Percentiles rank a stretch among this genome's conserved stretches.
Conservation (phyloP, 2,797 vertebrate genomes). For the Hybognathus amarus region DNA sequence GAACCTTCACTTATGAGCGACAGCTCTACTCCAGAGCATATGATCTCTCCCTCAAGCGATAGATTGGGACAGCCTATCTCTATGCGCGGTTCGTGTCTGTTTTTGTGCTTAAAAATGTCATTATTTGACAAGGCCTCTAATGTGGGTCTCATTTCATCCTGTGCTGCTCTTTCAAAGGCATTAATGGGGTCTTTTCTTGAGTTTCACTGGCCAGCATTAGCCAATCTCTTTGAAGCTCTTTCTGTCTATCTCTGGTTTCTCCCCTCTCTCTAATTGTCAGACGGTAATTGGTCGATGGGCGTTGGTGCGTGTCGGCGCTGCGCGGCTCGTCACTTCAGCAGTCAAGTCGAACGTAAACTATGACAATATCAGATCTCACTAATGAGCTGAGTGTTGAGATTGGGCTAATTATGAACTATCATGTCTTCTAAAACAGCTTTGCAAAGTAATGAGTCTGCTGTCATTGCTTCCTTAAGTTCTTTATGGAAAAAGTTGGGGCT, state of each 20-base stretch:
- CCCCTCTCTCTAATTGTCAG: constrained; percentile 45
- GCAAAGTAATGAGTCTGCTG: constrained; percentile 19
- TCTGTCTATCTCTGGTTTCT: constrained; percentile 1
- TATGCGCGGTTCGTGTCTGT: constrained; percentile 1
- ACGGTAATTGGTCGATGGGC: constrained; percentile 49
- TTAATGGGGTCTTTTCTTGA: constrained; percentile 40
- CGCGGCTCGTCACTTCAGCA: constrained; percentile 36
- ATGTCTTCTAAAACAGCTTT: constrained; percentile 38
- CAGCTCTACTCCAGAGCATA: background rate
- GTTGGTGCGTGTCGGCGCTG: constrained; percentile 28
- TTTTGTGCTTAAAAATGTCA: constrained; percentile 41
- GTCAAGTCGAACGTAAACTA: constrained; percentile 49
- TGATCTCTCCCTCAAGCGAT: constrained; percentile 19
- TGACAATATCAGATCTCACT: constrained; percentile 51
- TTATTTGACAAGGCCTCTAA: constrained; percentile 44
- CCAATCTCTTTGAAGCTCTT: constrained; percentile 45
- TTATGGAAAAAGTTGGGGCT: constrained; percentile 12
- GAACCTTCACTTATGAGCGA: constrained; percentile 9
- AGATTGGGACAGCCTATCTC: background rate
- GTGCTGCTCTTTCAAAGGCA: constrained; percentile 7
- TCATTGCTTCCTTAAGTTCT: constrained; percentile 17
- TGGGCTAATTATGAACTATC: constrained; percentile 51
- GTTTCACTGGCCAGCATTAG: constrained; percentile 33
- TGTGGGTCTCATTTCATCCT: constrained; percentile 32
- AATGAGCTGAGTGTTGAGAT: constrained; percentile 47